A percentile compares a stretch with the other conserved stretches of the same genome.
Evolutionary conservation across 2,888 invertebrate species (phyloP).

Genomic region (Caenorhabditis drosophilae): DNA sequence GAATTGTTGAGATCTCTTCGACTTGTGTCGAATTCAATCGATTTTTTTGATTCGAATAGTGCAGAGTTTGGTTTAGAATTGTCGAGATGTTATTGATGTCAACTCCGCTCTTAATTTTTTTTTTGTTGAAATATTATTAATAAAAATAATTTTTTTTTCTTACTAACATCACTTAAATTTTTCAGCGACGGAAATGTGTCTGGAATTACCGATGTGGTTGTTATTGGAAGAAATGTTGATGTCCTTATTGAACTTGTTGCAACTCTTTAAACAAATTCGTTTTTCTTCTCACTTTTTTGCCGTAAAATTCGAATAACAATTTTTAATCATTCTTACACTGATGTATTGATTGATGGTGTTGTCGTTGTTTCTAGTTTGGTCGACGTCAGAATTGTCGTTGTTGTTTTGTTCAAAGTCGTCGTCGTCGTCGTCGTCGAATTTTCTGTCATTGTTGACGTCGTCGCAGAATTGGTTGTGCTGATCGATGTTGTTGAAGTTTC

Average conservation of each 20-base stretch:
- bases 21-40: constrained; percentile 30
- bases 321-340: constrained; percentile 4
- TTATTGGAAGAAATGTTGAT: not conserved
- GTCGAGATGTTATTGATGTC: constrained; percentile 29
- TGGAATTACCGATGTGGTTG: constrained; percentile 4
- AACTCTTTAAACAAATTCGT: constrained; percentile 14
- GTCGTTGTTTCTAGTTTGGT: constrained; percentile 1
- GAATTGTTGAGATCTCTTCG: constrained; percentile 21
- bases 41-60: constrained; percentile 14
- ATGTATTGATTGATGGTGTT: constrained; percentile 10
- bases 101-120: constrained; percentile 22
- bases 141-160: not conserved
- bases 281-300: too few relatives aligned
- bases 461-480: not conserved
- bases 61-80: constrained; percentile 24
- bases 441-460: constrained; percentile 1
- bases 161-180: constrained; percentile 42
- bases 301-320: too few relatives aligned
- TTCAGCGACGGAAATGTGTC: constrained; percentile 33
- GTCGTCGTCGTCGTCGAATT: constrained; percentile 1
- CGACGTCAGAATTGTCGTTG: constrained; percentile 3
- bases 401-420: too few relatives aligned
- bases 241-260: constrained; percentile 17
- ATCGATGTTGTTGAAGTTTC: constrained; percentile 2
- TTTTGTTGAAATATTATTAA: not conserved